Percentiles rank a stretch among this genome's conserved stretches.
Evolutionary conservation across 2,113 vertebrate species (phyloP).

Genomic region (Ceuthmochares aereus): DNA sequence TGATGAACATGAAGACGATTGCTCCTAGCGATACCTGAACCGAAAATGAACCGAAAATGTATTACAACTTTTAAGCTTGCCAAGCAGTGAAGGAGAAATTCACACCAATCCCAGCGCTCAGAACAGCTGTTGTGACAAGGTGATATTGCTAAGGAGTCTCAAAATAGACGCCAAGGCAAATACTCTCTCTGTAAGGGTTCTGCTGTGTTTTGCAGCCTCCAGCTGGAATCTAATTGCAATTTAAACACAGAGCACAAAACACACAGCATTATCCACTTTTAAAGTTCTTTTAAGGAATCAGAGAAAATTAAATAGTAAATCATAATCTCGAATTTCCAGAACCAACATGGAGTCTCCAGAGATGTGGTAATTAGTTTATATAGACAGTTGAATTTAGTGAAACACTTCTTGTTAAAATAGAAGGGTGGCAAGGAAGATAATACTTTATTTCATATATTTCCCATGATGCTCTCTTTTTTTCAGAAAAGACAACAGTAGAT

Average conservation of each 20-base stretch:
- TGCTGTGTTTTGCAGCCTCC: constrained; percentile 66
- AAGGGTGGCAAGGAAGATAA: not conserved
- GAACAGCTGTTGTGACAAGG: constrained; percentile 80
- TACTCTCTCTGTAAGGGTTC: constrained; percentile 63
- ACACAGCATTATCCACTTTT: constrained; percentile 15
- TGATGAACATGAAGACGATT: constrained; percentile 38
- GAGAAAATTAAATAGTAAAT: constrained; percentile 56
- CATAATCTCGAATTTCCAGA: not conserved
- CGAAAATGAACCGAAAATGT: constrained; percentile 74
- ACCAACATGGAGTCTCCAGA: not conserved
- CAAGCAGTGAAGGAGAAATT: constrained; percentile 63
- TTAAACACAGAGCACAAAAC: constrained; percentile 62
- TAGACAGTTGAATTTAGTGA: not conserved
- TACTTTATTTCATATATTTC: not conserved
- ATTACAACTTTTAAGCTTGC: constrained; percentile 61
- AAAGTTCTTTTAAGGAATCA: constrained; percentile 31
- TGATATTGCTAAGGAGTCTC: constrained; percentile 71
- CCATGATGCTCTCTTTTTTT: not conserved
- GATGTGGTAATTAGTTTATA: not conserved
- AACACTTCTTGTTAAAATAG: not conserved
- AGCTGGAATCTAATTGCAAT: constrained; percentile 79
- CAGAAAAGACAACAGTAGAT: not conserved
- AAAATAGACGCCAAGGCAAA: constrained; percentile 74
- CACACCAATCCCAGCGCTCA: constrained; percentile 52
- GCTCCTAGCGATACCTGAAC: constrained; percentile 79